These are phyloP conservation scores for Platysteira castanea DNA, from an alignment of 2,113 vertebrate genomes.

Conservation along the genomic window DNA sequence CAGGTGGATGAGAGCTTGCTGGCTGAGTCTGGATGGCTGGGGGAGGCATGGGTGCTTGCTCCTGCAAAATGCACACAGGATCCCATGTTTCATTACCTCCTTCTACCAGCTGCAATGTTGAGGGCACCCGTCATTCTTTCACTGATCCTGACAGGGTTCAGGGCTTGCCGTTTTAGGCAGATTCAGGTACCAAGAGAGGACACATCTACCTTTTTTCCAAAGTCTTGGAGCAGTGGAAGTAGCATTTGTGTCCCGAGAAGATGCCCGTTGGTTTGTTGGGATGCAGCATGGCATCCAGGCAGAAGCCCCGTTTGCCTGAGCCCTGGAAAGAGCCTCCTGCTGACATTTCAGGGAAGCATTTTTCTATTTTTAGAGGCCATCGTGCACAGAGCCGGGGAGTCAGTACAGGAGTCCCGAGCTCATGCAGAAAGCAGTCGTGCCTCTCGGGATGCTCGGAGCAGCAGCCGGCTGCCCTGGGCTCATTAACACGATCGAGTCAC, in stretches of 20 bases:
- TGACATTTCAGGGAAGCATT: background rate
- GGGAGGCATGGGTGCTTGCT: background rate
- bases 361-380: background rate
- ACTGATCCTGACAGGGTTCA: background rate
- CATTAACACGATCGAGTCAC: background rate
- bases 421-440: background rate
- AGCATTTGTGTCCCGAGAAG: background rate
- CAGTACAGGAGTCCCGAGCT: background rate
- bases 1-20: background rate
- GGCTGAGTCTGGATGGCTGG: background rate
- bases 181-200: background rate
- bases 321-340: background rate
- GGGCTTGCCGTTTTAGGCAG: background rate
- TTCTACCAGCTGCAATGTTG: background rate
- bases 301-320: background rate
- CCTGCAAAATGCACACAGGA: background rate
- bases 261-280: accelerated
- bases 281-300: background rate
- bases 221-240: background rate
- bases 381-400: background rate
- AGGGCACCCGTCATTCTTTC: background rate
- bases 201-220: background rate
- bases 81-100: accelerated
- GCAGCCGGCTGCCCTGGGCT: background rate
- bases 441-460: background rate